Percentiles rank a stretch among this genome's conserved stretches.
Conservation (phyloP, 2,888 invertebrate genomes). For the Cantharis nigra region DNA sequence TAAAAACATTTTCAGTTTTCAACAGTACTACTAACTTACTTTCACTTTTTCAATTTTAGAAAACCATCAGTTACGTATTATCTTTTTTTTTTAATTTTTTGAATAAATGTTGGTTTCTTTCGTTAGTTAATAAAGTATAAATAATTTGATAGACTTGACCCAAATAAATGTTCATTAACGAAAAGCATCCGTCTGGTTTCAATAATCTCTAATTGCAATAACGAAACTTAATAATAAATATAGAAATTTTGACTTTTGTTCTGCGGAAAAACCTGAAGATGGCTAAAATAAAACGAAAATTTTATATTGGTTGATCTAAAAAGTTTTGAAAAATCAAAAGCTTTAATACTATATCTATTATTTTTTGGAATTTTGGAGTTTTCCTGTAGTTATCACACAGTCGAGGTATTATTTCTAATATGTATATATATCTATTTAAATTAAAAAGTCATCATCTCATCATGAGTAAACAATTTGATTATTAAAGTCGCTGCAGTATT, state of each 20-base stretch:
- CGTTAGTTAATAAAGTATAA: neutral
- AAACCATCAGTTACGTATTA: too few relatives aligned
- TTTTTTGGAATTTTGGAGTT: too few relatives aligned
- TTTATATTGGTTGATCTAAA: too few relatives aligned
- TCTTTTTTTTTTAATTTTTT: neutral
- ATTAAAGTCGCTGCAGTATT: neutral
- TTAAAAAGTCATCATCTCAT: neutral
- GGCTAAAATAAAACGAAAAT: too few relatives aligned
- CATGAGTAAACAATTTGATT: neutral
- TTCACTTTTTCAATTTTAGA: neutral
- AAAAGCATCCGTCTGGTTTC: neutral
- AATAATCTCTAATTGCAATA: neutral
- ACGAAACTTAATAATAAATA: neutral
- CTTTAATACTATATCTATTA: too few relatives aligned
- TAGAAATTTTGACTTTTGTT: too few relatives aligned
- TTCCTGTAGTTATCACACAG: too few relatives aligned
- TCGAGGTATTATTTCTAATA: too few relatives aligned
- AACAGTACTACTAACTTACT: neutral
- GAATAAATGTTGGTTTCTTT: neutral
- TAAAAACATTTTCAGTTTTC: neutral
- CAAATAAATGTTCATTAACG: neutral
- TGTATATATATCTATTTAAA: neutral
- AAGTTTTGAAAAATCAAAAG: too few relatives aligned
- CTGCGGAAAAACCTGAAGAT: neutral
- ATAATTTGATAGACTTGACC: neutral